These are phyloP conservation scores for Illadopsis cleaveri DNA, from an alignment of 2,113 vertebrate genomes.

Conservation along the genomic window DNA sequence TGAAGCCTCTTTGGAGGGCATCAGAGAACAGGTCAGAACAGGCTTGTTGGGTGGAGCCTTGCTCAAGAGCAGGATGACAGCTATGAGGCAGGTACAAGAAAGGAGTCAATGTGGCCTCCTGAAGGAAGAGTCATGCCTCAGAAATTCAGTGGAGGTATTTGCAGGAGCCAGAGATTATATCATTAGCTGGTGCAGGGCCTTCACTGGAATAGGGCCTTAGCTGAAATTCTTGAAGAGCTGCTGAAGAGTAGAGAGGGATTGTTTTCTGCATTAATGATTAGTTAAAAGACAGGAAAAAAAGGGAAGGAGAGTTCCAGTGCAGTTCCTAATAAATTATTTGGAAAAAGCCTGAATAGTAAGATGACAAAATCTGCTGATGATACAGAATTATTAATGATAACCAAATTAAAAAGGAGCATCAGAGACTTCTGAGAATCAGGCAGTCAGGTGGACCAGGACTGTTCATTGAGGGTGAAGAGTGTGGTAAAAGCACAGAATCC, in stretches of 20 bases:
- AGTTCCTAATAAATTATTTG: neutral
- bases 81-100: neutral
- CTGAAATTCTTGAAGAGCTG: neutral
- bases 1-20: neutral
- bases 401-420: neutral
- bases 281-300: neutral
- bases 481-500: neutral
- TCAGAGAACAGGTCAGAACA: neutral
- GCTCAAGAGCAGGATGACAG: neutral
- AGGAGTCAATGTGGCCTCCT: neutral
- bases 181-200: neutral
- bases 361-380: neutral
- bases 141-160: neutral
- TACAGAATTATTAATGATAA: constrained; percentile 1
- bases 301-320: neutral
- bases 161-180: neutral
- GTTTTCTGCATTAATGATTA: neutral
- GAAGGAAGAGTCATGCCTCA: neutral
- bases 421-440: neutral
- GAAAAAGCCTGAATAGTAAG: neutral
- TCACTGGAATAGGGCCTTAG: neutral
- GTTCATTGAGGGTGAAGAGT: neutral
- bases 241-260: neutral
- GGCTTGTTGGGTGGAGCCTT: neutral
- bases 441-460: neutral